Evolutionary conservation across 64 coral and sea anemone species (phyloP).

Genomic region (Stichodactyla mertensii): DNA sequence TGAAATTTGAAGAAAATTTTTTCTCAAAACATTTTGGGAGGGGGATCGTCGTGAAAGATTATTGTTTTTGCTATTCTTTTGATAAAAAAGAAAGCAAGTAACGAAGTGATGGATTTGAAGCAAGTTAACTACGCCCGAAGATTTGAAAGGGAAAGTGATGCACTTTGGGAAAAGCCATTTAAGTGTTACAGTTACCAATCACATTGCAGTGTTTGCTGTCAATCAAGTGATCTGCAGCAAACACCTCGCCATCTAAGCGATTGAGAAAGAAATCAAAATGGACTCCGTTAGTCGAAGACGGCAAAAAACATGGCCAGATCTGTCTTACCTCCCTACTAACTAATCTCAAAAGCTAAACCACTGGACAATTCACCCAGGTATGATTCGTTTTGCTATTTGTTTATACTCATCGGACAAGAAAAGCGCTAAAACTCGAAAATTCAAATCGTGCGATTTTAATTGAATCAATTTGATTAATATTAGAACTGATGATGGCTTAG

Average conservation of each 20-base stretch:
- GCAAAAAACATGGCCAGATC: background rate
- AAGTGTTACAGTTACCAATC: background rate
- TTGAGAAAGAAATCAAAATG: background rate
- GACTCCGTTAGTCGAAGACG: background rate
- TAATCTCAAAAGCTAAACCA: background rate
- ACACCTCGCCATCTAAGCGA: background rate
- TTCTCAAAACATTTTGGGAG: too few relatives aligned
- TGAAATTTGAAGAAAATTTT: too few relatives aligned
- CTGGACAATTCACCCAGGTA: background rate
- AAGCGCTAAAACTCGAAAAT: background rate
- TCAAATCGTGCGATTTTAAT: background rate
- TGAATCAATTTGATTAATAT: slow-evolving; percentile 20
- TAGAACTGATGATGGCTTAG: background rate
- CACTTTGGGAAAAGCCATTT: background rate
- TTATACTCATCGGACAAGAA: background rate
- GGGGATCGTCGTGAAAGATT: too few relatives aligned
- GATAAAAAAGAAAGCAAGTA: too few relatives aligned
- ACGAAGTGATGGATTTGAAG: too few relatives aligned
- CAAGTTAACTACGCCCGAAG: too few relatives aligned
- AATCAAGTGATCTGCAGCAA: background rate
- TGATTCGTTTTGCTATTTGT: background rate
- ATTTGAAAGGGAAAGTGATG: too few relatives aligned
- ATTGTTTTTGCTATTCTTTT: too few relatives aligned
- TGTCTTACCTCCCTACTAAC: background rate
- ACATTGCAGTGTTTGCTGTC: background rate